These are phyloP conservation scores for Argyrosomus regius DNA, from an alignment of 2,797 vertebrate species.

Conservation along the genomic window DNA sequence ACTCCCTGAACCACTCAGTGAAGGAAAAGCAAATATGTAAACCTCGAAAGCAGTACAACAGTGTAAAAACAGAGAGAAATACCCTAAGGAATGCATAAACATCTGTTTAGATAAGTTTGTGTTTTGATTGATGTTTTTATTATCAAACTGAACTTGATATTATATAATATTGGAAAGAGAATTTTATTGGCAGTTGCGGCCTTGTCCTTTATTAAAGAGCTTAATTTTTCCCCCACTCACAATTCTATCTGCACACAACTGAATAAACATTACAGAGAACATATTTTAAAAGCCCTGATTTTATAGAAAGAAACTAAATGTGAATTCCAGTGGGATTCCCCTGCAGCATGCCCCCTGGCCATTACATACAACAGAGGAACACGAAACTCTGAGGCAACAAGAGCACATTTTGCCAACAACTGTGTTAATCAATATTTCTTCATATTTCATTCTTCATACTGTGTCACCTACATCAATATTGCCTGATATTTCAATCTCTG, in stretches of 20 bases:
- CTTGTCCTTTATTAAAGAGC: slow-evolving; percentile 20
- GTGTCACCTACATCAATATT: slow-evolving; percentile 36
- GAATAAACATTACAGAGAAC: slow-evolving; percentile 52
- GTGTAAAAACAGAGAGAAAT: slow-evolving; percentile 1
- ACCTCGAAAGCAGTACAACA: background rate
- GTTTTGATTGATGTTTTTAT: slow-evolving; percentile 3
- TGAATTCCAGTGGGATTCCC: slow-evolving; percentile 61
- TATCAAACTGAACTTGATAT: slow-evolving; percentile 5
- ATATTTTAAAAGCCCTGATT: slow-evolving; percentile 48
- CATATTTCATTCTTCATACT: slow-evolving; percentile 28
- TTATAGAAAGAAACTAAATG: slow-evolving; percentile 55
- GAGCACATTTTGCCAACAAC: slow-evolving; percentile 54
- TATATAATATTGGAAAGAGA: background rate
- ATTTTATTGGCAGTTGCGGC: slow-evolving; percentile 1
- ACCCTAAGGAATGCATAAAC: background rate
- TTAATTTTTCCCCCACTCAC: slow-evolving; percentile 1
- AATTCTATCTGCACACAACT: slow-evolving; percentile 26
- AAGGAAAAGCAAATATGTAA: background rate
- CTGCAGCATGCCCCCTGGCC: slow-evolving; percentile 64
- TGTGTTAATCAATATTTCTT: slow-evolving; percentile 56
- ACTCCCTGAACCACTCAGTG: slow-evolving; percentile 1
- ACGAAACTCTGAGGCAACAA: slow-evolving; percentile 49
- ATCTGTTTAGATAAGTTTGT: slow-evolving; percentile 8
- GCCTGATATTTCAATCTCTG: slow-evolving; percentile 36
- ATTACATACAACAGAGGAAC: slow-evolving; percentile 58